These are phyloP conservation scores for Daphoenositta chrysoptera DNA, from an alignment of 2,113 vertebrate genomes.

Conservation along the genomic window DNA sequence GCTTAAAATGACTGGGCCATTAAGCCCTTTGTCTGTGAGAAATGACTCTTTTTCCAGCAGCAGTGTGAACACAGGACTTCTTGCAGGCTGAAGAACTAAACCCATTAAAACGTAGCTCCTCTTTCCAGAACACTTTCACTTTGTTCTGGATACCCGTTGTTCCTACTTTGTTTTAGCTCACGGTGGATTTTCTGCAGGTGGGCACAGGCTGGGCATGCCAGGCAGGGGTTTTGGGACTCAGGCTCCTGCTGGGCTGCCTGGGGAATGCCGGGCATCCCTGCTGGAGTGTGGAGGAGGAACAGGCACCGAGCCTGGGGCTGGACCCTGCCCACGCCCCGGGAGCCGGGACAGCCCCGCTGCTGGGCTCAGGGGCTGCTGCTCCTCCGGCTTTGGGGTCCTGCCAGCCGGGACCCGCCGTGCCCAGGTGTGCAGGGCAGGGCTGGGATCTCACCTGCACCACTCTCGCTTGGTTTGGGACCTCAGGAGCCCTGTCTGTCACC, in stretches of 20 bases:
- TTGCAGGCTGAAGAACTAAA: neutral
- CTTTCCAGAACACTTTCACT: neutral
- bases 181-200: neutral
- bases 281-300: accelerated
- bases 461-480: neutral
- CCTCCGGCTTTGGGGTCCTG: too few species aligned
- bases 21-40: neutral
- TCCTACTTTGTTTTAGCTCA: neutral
- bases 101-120: accelerated
- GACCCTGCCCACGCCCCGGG: neutral
- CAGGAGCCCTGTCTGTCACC: accelerated
- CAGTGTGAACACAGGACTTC: neutral
- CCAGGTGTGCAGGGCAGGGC: neutral
- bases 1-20: neutral
- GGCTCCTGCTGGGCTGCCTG: neutral
- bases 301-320: accelerated
- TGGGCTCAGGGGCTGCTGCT: neutral
- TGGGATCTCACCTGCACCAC: neutral
- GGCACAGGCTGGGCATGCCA: neutral
- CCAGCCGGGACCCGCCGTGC: neutral
- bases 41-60: neutral
- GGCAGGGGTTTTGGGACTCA: neutral
- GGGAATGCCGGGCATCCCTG: neutral
- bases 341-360: neutral
- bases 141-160: neutral